Conservation (phyloP, 1,140 invertebrate genomes). For the Magallana gigas region DNA sequence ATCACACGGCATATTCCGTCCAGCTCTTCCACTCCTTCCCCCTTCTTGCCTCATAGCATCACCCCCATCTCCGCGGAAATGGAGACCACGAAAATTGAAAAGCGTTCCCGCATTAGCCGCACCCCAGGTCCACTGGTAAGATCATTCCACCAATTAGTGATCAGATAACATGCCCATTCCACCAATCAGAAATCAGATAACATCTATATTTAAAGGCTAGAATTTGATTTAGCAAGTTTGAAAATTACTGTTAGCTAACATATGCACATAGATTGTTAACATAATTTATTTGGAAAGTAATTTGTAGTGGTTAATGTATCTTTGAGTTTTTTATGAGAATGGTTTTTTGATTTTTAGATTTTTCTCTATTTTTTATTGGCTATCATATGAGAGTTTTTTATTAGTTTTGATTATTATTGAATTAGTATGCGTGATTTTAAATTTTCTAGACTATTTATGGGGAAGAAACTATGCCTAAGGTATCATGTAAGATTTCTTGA, state of each 20-base stretch:
- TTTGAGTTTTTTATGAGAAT: too few species aligned
- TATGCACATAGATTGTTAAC: neutral
- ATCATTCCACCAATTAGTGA: neutral
- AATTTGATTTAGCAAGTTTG: neutral
- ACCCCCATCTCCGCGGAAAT: neutral
- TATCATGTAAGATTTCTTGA: conserved; percentile 23
- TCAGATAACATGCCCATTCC: neutral
- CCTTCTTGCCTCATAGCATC: neutral
- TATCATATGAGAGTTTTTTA: too few species aligned
- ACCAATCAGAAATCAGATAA: neutral
- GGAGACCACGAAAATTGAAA: conserved; percentile 35
- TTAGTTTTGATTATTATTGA: too few species aligned
- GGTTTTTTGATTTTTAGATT: too few species aligned
- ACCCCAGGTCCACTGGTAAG: conserved; percentile 49
- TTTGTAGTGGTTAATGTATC: too few species aligned
- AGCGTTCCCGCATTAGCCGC: conserved; percentile 34
- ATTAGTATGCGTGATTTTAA: too few species aligned
- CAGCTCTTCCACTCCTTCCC: conserved; percentile 29
- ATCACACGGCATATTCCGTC: conserved; percentile 30
- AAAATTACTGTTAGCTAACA: neutral
- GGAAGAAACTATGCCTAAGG: conserved; percentile 52
- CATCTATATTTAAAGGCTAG: neutral
- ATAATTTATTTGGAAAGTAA: too few species aligned
- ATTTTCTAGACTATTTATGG: conserved; percentile 50
- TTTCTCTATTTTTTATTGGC: too few species aligned